Evolutionary conservation across 2,113 vertebrate genomes (phyloP).

Genomic region (Urocitellus parryii): DNA sequence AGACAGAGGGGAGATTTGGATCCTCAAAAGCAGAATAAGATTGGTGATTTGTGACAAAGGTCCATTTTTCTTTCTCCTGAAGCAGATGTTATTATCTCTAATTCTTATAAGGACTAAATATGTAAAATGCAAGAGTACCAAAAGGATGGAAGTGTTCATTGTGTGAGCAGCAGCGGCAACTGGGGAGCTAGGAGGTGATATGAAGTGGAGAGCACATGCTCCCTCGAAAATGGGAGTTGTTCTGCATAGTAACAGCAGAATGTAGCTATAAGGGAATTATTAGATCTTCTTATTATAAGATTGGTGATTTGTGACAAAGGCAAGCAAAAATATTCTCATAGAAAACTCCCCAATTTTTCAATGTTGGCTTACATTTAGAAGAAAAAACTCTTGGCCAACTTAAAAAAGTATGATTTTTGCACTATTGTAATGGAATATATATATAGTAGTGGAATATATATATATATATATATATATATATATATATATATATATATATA

Average conservation of each 20-base stretch:
- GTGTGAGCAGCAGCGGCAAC: not conserved
- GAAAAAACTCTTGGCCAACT: not conserved
- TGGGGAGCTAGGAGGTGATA: fast-evolving
- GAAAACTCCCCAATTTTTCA: conserved; percentile 25
- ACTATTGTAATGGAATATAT: not conserved
- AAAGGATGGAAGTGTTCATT: not conserved
- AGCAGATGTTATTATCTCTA: not conserved
- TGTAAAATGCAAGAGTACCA: not conserved
- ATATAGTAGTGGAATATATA: not conserved
- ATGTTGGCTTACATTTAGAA: not conserved
- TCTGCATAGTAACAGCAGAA: not conserved
- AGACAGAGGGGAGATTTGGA: not conserved
- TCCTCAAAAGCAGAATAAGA: conserved; percentile 27
- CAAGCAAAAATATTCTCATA: not conserved
- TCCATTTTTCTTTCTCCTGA: not conserved
- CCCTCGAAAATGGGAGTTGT: not conserved
- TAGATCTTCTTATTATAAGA: not conserved
- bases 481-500: not conserved
- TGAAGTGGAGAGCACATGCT: not conserved
- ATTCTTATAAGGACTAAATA: not conserved
- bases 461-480: not conserved
- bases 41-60: not conserved
- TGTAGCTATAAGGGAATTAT: not conserved
- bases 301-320: not conserved
- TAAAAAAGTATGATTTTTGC: not conserved